Evolutionary conservation across 2,888 invertebrate species (phyloP).

Genomic region (Chirona hameri): DNA sequence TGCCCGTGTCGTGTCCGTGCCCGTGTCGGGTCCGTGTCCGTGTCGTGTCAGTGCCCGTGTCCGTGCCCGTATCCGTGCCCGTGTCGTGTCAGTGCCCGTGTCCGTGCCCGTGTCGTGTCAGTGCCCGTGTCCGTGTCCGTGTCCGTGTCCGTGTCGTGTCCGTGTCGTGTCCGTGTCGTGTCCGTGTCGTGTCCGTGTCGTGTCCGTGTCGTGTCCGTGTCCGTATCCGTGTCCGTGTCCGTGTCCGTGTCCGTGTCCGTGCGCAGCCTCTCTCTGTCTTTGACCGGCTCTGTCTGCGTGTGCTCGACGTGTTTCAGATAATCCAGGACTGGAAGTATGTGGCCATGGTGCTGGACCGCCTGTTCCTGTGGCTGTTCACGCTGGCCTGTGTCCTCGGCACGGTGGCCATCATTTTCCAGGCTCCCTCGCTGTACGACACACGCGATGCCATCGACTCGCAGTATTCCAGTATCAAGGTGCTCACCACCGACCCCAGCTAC

Average conservation of each 20-base stretch:
- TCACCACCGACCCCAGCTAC: background rate
- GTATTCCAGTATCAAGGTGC: conserved; percentile 2
- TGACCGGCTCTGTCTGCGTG: background rate
- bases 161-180: background rate
- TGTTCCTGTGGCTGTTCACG: conserved; percentile 91
- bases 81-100: background rate
- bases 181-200: background rate
- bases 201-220: too few species aligned
- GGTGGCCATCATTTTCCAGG: conserved; percentile 84
- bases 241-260: background rate
- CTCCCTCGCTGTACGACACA: conserved; percentile 82
- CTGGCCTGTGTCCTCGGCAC: conserved; percentile 67
- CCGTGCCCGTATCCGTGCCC: background rate
- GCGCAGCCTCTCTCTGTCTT: background rate
- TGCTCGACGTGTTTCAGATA: conserved; percentile 54
- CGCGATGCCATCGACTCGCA: conserved; percentile 68
- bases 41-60: too few species aligned
- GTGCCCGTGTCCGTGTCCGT: too few species aligned
- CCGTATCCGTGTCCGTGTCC: background rate
- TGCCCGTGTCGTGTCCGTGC: background rate
- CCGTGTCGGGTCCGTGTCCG: too few species aligned
- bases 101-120: too few species aligned
- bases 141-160: background rate
- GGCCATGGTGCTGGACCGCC: conserved; percentile 86
- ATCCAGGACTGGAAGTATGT: conserved; percentile 96